Conservation (phyloP, 2,797 vertebrate species). For the Poecilia velifera region DNA sequence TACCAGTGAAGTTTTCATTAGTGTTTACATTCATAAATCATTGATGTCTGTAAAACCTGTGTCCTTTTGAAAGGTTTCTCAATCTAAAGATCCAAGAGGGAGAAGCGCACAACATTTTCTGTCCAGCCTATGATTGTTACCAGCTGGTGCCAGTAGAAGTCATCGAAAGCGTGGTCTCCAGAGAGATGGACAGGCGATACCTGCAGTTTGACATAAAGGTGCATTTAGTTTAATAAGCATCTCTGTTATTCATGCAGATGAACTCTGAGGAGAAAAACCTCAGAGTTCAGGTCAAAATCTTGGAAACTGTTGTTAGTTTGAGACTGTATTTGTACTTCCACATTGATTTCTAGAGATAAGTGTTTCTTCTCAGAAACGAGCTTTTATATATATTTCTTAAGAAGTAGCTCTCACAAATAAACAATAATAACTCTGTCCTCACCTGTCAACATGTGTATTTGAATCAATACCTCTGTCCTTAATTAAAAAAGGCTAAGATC, state of each 20-base stretch:
- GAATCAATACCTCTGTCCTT: neutral
- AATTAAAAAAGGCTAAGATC: neutral
- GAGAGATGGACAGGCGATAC: conserved; percentile 98
- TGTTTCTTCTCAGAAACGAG: neutral
- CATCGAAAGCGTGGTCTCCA: conserved; percentile 97
- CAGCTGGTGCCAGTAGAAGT: conserved; percentile 98
- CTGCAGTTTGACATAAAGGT: conserved; percentile 99
- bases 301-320: neutral
- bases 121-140: conserved; percentile 97
- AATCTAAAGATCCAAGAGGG: conserved; percentile 99
- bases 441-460: neutral
- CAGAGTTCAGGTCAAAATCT: neutral
- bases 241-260: neutral
- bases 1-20: neutral
- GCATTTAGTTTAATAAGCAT: conserved; percentile 3
- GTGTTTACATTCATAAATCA: neutral
- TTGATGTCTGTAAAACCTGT: conserved; percentile 2
- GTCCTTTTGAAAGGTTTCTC: conserved; percentile 86
- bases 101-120: conserved; percentile 99
- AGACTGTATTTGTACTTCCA: neutral
- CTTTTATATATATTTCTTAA: neutral
- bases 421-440: neutral
- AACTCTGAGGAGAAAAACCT: neutral
- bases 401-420: neutral
- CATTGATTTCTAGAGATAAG: neutral